Evolutionary conservation across 53 echinoderm and acorn worm species (phyloP).

Genomic region (Hippasteria phrygiana): DNA sequence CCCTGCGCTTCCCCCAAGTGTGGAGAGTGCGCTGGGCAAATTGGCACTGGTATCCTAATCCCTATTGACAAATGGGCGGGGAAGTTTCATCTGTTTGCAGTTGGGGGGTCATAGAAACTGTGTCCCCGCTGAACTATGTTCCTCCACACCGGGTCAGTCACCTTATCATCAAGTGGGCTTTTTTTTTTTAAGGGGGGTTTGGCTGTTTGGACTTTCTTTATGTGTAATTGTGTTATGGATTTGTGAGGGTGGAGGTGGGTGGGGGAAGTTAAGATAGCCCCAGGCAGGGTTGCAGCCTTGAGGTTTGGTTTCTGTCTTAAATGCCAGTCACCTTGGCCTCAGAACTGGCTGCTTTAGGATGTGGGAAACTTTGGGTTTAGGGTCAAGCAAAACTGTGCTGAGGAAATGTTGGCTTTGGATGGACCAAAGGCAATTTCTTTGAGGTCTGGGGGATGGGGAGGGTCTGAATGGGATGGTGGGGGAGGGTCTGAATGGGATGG

Average conservation of each 20-base stretch:
- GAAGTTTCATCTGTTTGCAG: conserved; percentile 13
- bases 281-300: background rate
- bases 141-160: conserved; percentile 24
- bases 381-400: conserved; percentile 58
- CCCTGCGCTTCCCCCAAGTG: background rate
- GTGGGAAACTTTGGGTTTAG: background rate
- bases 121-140: conserved; percentile 1
- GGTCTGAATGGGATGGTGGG: background rate
- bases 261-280: background rate
- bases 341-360: background rate
- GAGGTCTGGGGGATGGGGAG: conserved; percentile 35
- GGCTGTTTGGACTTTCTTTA: background rate
- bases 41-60: conserved; percentile 45
- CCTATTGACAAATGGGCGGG: conserved; percentile 63
- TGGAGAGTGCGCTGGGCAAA: background rate
- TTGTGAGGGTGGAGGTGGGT: background rate
- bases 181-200: background rate
- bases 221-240: background rate
- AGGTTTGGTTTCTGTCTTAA: background rate
- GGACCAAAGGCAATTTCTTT: background rate
- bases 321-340: conserved; percentile 7
- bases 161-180: background rate
- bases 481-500: too few species aligned
- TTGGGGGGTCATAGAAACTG: conserved; percentile 48
- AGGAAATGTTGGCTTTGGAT: background rate